Base-by-base conservation (phyloP, 1,140 invertebrate species). In the Eueides isabella region DNA sequence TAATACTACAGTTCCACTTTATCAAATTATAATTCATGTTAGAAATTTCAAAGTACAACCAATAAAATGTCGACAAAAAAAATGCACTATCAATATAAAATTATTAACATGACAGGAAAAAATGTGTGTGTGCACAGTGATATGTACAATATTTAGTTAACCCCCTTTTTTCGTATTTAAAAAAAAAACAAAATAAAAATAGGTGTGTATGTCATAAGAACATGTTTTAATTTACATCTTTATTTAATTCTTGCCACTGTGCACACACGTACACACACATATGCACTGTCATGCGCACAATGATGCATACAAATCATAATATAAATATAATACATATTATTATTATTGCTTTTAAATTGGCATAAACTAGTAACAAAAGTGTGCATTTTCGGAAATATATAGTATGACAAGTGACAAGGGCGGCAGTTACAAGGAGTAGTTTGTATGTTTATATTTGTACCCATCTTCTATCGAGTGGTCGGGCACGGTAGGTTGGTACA, bases 1-100 rank as follows among this genome's bases (percentile, higher is more conserved):
- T 55, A 55, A 55, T 55, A 55, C 48, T 55, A 55, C 48, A 23
- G 48, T 55, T 55, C 9, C 48, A 55, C 19, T 55, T 55, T 19
- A 19, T 19, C 16, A 48, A 48, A 48, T 48, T 19, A 48, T 48
- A 48, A 55, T 55, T 55, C 9, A 55, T 7, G 48, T 55, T 55
- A 55, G 19, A 55, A 23, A 55, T 55, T 55, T 26, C 48, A 55
- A 23, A 19, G 41, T 48, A 48, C n/a, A 48, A 48, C 41, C 41
- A 48, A 48, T 48, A 48, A 7, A 48, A 19, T 48, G 41, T 48
- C 19, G 1, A 48, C n/a, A 48, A 23, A n/a, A 19, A 48, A 9
- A 55, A 55, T 2, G 23, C 9, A 55, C 19, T 55, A 11, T 55
- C 26, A 26, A 44, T 19, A 44, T 44, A 55, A 44, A 9, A 44